Percentiles rank a stretch among this genome's conserved stretches.
Evolutionary conservation across 2,113 vertebrate genomes (phyloP).

Genomic region (Pycnonotus jocosus): DNA sequence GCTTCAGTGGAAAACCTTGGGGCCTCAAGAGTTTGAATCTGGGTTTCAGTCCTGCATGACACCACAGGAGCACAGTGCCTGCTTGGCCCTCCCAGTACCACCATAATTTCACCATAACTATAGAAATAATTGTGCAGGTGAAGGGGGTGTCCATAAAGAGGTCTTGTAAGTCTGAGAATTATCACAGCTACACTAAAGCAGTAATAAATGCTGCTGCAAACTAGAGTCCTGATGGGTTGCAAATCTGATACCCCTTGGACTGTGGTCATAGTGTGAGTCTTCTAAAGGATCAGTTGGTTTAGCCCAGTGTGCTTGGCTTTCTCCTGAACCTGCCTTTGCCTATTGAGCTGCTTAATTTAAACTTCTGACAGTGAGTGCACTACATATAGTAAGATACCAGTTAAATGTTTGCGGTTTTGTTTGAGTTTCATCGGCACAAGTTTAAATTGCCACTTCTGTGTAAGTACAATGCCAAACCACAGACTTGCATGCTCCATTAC

Average conservation of each 20-base stretch:
- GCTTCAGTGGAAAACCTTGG: too few relatives aligned
- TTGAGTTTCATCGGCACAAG: neutral
- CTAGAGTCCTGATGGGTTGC: neutral
- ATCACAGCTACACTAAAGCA: neutral
- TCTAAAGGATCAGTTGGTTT: neutral
- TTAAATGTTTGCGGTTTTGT: neutral
- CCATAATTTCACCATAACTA: neutral
- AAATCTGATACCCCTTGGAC: neutral
- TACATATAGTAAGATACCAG: neutral
- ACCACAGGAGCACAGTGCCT: neutral
- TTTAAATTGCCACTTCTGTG: neutral
- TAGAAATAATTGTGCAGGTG: neutral
- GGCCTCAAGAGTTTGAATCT: too few relatives aligned
- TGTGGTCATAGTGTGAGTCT: neutral
- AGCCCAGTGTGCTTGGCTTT: neutral
- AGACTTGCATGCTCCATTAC: neutral
- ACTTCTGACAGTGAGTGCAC: neutral
- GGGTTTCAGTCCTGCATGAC: neutral
- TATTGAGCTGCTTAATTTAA: neutral
- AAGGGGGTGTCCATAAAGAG: neutral
- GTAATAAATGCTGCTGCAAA: neutral
- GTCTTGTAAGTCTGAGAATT: neutral
- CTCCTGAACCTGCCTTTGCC: neutral
- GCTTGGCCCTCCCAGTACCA: neutral
- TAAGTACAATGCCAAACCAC: neutral